Evolutionary conservation across 1,140 invertebrate species (phyloP).

Genomic region (Meloidogyne hapla): DNA sequence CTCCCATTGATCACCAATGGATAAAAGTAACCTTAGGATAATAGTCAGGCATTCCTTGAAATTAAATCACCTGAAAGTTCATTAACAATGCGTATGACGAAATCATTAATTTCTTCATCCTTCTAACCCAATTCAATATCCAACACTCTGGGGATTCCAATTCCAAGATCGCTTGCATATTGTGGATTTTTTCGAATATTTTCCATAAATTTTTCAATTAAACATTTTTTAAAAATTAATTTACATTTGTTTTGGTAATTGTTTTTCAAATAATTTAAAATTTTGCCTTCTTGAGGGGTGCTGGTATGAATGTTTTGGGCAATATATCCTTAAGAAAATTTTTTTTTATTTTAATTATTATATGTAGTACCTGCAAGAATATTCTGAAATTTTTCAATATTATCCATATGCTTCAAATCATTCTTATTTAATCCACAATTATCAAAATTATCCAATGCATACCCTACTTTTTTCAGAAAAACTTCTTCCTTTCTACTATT

Average conservation of each 20-base stretch:
- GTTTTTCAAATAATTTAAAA: neutral
- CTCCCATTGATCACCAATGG: too few relatives aligned
- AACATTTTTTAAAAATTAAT: slow-evolving; percentile 1
- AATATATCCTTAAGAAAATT: neutral
- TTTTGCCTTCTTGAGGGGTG: neutral
- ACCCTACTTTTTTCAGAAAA: neutral
- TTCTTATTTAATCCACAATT: neutral
- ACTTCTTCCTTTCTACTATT: neutral
- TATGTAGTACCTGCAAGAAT: neutral
- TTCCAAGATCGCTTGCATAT: neutral
- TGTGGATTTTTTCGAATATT: neutral
- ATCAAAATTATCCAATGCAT: neutral
- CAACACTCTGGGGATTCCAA: neutral
- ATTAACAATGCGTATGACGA: neutral
- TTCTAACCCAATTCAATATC: neutral
- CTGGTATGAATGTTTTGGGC: neutral
- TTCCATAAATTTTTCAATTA: neutral
- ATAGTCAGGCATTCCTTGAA: too few relatives aligned
- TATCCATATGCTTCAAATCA: neutral
- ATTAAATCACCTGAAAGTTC: neutral
- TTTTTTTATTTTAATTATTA: neutral
- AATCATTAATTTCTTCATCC: neutral
- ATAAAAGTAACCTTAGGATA: too few relatives aligned
- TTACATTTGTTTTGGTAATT: neutral
- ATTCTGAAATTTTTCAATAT: neutral